phyloP scores from a whole-genome alignment of 1,140 invertebrate genomes.

The Sipha flava region DNA sequence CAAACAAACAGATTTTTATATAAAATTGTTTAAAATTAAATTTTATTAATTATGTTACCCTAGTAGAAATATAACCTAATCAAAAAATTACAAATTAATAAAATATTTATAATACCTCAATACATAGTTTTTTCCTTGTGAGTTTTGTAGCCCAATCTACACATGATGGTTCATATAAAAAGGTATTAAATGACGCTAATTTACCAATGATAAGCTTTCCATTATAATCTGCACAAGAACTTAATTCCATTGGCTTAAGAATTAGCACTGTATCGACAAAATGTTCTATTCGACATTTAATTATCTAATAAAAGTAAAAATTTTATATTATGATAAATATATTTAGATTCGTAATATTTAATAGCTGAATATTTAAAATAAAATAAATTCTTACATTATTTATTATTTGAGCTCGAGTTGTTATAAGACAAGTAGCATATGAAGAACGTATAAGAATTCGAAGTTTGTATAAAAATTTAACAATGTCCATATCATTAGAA shows the following conservation, averaged over 20 bases:
- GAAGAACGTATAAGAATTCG: conserved; percentile 13
- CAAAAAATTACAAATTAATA: not conserved
- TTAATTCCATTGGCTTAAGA: conserved; percentile 8
- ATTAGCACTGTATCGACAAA: not conserved
- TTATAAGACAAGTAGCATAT: conserved; percentile 17
- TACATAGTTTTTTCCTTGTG: not conserved
- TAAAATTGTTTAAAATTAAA: not conserved
- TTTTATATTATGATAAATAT: not conserved
- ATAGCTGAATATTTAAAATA: too few species aligned
- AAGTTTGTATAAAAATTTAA: conserved; percentile 14
- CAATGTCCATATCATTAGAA: not conserved
- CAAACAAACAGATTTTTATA: too few species aligned
- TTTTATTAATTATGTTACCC: not conserved
- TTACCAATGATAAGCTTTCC: not conserved
- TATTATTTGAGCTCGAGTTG: not conserved
- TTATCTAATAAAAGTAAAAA: not conserved
- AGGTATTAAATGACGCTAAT: conserved; percentile 9
- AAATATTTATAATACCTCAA: conserved; percentile 6
- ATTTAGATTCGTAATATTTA: not conserved
- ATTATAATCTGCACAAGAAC: conserved; percentile 17
- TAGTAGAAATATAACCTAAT: not conserved
- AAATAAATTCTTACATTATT: conserved; percentile 1
- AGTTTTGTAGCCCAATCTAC: conserved; percentile 19
- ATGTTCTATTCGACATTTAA: conserved; percentile 10
- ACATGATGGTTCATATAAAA: conserved; percentile 14